phyloP scores from a whole-genome alignment of 2,797 vertebrate genomes.

The Amniataba percoides region DNA sequence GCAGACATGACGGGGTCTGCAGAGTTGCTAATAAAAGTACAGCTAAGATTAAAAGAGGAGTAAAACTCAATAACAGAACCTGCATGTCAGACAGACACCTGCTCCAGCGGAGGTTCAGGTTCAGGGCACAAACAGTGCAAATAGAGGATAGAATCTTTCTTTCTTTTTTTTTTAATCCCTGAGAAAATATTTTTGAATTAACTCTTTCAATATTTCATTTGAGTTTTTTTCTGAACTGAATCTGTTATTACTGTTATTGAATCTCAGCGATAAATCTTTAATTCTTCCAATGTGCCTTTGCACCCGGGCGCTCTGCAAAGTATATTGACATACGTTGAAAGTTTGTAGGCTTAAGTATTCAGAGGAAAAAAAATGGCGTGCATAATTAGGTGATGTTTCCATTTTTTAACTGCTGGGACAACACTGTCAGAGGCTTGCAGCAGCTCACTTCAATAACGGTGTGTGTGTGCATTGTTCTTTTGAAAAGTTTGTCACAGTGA shows the following conservation, averaged over 20 bases:
- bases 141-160: not conserved
- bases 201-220: conserved; percentile 8
- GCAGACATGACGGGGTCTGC: conserved; percentile 68
- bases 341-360: conserved; percentile 78
- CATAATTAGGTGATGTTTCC: conserved; percentile 83
- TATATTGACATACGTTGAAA: conserved; percentile 82
- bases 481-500: conserved; percentile 89
- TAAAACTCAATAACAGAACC: conserved; percentile 56
- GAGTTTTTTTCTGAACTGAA: not conserved
- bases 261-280: conserved; percentile 26
- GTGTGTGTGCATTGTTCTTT: conserved; percentile 82
- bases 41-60: conserved; percentile 74
- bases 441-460: conserved; percentile 81
- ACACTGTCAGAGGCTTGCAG: conserved; percentile 79
- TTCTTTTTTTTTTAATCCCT: not conserved
- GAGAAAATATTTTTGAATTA: conserved; percentile 6
- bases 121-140: not conserved
- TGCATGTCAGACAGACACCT: conserved; percentile 56
- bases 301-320: conserved; percentile 39
- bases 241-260: conserved; percentile 13
- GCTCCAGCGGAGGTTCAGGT: conserved; percentile 47
- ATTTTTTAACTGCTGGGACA: conserved; percentile 82
- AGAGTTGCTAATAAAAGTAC: conserved; percentile 77
- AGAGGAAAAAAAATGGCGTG: conserved; percentile 60
- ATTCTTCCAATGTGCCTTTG: conserved; percentile 18